These are phyloP conservation scores for Heloderma charlesbogerti DNA, from an alignment of 2,113 vertebrate genomes.

Conservation along the genomic window DNA sequence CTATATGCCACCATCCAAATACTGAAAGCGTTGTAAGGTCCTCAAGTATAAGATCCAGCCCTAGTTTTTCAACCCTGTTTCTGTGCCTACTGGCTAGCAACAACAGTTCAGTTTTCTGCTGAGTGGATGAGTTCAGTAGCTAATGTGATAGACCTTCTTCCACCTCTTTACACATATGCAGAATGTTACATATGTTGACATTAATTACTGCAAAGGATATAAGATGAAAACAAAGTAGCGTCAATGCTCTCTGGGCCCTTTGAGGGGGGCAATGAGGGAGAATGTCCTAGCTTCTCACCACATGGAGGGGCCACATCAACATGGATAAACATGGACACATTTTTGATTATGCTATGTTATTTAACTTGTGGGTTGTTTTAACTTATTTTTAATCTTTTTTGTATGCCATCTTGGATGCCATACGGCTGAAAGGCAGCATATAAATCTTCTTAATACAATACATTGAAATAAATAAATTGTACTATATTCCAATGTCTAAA, in stretches of 20 bases:
- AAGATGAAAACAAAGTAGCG: neutral
- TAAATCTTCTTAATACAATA: neutral
- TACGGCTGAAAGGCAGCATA: neutral
- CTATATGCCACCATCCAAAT: too few species aligned
- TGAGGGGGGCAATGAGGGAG: neutral
- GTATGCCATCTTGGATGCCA: neutral
- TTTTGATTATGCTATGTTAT: neutral
- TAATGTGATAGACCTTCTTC: neutral
- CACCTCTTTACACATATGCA: neutral
- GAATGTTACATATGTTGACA: neutral
- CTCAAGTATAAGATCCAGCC: too few species aligned
- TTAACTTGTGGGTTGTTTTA: neutral
- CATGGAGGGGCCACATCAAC: neutral
- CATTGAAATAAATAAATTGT: neutral
- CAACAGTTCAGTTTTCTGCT: neutral
- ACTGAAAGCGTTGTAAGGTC: neutral
- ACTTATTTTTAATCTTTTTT: neutral
- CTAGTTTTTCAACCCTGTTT: neutral
- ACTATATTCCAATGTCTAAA: neutral
- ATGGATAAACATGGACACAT: neutral
- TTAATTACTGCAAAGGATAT: neutral
- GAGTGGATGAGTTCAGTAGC: neutral
- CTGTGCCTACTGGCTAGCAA: neutral
- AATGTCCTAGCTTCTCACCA: neutral
- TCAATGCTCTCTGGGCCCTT: neutral